Evolutionary conservation across 2,797 vertebrate genomes (phyloP).

Genomic region (Orientallactaga sibirica): DNA sequence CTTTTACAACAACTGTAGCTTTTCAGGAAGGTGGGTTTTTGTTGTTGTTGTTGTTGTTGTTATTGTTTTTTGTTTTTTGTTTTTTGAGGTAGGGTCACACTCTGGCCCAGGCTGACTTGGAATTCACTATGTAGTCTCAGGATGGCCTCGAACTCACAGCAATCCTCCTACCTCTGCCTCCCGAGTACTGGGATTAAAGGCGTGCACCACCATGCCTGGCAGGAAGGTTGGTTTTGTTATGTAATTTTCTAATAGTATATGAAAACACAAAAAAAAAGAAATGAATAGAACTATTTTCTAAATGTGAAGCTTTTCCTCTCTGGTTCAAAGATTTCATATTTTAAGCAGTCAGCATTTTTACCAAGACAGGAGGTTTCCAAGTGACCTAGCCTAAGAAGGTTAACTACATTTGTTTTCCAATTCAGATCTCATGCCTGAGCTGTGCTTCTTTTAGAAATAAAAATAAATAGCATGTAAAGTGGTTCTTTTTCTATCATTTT

Average conservation of each 20-base stretch:
- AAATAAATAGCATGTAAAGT: conserved; percentile 12
- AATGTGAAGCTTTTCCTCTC: background rate
- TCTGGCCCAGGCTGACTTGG: too few species aligned
- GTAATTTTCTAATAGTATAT: conserved; percentile 19
- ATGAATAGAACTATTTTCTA: conserved; percentile 16
- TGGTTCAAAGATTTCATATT: background rate
- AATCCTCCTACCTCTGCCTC: too few species aligned
- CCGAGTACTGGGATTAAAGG: too few species aligned
- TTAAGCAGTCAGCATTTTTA: background rate
- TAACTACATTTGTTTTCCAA: conserved; percentile 18
- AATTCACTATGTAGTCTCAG: too few species aligned
- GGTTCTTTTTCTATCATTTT: background rate
- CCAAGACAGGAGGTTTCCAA: background rate
- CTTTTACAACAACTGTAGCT: background rate
- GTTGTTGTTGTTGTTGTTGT: too few species aligned
- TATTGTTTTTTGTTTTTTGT: too few species aligned
- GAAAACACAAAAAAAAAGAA: background rate
- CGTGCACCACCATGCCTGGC: background rate
- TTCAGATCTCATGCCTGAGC: background rate
- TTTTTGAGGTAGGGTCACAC: too few species aligned
- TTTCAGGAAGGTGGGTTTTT: background rate
- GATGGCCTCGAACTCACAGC: too few species aligned
- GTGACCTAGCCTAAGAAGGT: background rate
- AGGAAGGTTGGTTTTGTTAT: background rate
- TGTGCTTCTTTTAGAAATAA: conserved; percentile 23